Conservation (phyloP, 2,888 invertebrate species). For the Phengaris arion region DNA sequence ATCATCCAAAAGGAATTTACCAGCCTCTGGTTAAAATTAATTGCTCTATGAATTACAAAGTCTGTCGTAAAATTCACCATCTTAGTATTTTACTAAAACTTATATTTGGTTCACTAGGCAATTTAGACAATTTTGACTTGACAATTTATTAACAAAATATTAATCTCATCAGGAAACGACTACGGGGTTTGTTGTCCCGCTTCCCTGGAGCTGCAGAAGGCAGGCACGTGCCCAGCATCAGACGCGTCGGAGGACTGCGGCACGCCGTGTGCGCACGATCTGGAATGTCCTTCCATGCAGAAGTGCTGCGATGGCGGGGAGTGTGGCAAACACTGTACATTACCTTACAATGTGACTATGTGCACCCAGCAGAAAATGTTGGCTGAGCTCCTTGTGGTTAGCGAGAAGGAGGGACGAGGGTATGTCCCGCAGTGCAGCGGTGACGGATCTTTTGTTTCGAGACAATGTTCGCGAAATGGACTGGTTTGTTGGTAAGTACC, state of each 20-base stretch:
- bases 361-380: conserved; percentile 89
- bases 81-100: too few relatives aligned
- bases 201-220: conserved; percentile 86
- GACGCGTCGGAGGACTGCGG: conserved; percentile 79
- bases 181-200: conserved; percentile 94
- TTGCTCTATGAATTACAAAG: neutral
- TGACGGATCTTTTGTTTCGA: conserved; percentile 85
- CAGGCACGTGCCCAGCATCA: conserved; percentile 85
- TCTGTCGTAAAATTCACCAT: too few relatives aligned
- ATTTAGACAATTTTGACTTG: too few relatives aligned
- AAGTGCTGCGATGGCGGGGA: conserved; percentile 89
- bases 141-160: neutral
- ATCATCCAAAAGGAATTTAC: neutral
- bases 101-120: too few relatives aligned
- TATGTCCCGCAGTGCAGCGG: conserved; percentile 89
- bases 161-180: conserved; percentile 81
- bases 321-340: conserved; percentile 86
- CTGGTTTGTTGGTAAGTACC: conserved; percentile 86
- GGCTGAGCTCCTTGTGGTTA: conserved; percentile 86
- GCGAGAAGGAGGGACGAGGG: conserved; percentile 89
- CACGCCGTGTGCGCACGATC: conserved; percentile 85
- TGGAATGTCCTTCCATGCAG: conserved; percentile 89
- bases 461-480: conserved; percentile 91
- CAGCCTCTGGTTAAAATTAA: neutral
- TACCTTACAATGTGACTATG: conserved; percentile 87